Base-by-base conservation (phyloP, 2,797 vertebrate species). In the Luscinia luscinia region DNA sequence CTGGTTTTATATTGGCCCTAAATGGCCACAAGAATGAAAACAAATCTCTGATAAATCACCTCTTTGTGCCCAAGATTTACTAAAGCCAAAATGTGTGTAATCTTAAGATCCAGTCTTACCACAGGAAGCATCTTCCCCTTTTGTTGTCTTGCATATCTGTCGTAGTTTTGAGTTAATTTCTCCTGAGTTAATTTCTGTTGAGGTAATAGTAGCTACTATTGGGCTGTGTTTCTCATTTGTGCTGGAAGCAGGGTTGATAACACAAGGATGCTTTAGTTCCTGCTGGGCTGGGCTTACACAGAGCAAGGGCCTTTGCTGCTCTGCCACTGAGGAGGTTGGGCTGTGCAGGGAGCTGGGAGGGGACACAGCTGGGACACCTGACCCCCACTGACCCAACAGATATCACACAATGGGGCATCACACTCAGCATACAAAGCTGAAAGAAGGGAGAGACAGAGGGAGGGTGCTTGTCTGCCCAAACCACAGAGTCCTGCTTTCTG, bases 271-370 rank as follows among this genome's bases (percentile, higher is more conserved):
- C 2, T 75, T 81, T 62, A 3, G 9, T 21, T 75, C 2, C 5
- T 62, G 15, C 34, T 55, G 41, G 55, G 17, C 12, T 48, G 19
- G 15, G 27, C 3, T 41, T 12, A 15, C 48, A 19, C 11, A 55
- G 48, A 49, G 12, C 19, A 5, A 14, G 30, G 12, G 15, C 9
- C 9, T 48, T 55, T 55, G 16, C 48, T 14, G 11, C 23, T 68
- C 12, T 23, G 14, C 5, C 32, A 28, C 7, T 0, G 5, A 69
- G 41, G 26, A 24, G 12, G 4, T 4, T 26, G 5, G 3, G 19
- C 11, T 41, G 6, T 4, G 5, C 19, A 36, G 12, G 32, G 32
- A 41, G 11, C 8, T 32, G 41, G 26, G 41, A 75, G 6, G 22
- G 4, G 7, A 23, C 34, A 41, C 18, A 48, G 12, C 12, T 23